Evolutionary conservation across 2,888 invertebrate genomes (phyloP).

Genomic region (Rotaria magnacalcarata): DNA sequence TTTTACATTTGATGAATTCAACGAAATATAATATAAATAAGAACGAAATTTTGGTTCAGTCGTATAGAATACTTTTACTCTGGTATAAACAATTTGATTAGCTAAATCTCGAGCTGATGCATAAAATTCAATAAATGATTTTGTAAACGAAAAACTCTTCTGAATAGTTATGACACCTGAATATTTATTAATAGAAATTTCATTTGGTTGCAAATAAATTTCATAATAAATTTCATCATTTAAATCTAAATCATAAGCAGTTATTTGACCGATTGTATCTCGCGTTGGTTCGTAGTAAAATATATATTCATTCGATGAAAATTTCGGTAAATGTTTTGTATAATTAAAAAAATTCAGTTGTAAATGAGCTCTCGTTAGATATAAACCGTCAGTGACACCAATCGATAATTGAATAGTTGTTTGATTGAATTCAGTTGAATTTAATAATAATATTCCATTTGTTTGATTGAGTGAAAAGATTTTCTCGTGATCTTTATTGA

Average conservation of each 20-base stretch:
- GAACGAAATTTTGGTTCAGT: background rate
- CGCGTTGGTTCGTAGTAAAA: background rate
- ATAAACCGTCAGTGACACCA: background rate
- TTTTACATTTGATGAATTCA: background rate
- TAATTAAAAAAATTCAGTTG: background rate
- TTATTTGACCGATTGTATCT: background rate
- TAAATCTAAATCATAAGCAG: background rate
- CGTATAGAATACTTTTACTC: too few relatives aligned
- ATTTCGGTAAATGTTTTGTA: background rate
- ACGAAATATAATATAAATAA: background rate
- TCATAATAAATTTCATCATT: background rate
- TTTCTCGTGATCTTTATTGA: background rate
- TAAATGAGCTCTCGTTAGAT: background rate
- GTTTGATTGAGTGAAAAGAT: background rate
- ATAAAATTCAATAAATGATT: background rate
- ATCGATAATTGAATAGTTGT: background rate
- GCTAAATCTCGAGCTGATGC: background rate
- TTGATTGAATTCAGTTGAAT: background rate
- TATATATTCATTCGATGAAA: background rate
- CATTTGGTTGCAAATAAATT: background rate
- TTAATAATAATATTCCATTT: background rate
- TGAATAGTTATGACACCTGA: too few relatives aligned
- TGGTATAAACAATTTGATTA: too few relatives aligned
- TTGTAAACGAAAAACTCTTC: background rate
- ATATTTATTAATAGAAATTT: background rate